A percentile compares a stretch with the other conserved stretches of the same genome.
These are phyloP conservation scores for Lynx canadensis DNA, from an alignment of 2,113 vertebrate species.

Conservation along the genomic window DNA sequence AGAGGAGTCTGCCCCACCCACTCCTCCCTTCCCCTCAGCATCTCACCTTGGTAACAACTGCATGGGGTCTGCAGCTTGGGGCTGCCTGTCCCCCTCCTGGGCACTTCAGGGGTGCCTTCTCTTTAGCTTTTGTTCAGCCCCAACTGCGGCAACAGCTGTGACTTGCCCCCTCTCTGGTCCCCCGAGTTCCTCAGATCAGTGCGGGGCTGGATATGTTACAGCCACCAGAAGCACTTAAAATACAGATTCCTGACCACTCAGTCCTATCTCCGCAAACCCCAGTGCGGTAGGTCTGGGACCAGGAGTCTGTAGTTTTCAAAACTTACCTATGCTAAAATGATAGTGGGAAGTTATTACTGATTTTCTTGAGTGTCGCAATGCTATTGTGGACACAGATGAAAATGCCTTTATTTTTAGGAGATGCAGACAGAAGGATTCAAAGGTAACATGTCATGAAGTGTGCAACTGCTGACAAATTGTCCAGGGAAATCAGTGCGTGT, in stretches of 20 bases:
- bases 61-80: not conserved
- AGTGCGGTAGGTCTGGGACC: not conserved
- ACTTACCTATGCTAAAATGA: not conserved
- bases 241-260: not conserved
- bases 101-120: not conserved
- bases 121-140: not conserved
- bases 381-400: not conserved
- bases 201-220: not conserved
- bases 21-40: rapidly evolving
- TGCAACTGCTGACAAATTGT: not conserved
- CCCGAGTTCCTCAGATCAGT: not conserved
- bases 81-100: not conserved
- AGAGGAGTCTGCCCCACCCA: no score
- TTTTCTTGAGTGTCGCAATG: not conserved
- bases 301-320: not conserved
- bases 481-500: not conserved
- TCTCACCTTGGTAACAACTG: not conserved
- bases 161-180: not conserved
- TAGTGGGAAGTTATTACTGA: not conserved
- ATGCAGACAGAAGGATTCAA: not conserved
- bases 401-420: not conserved
- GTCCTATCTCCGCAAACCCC: not conserved
- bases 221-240: not conserved
- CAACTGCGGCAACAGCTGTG: not conserved
- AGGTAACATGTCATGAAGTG: not conserved